Base-by-base conservation (phyloP, 2,113 vertebrate species). In the Microtus richardsoni region DNA sequence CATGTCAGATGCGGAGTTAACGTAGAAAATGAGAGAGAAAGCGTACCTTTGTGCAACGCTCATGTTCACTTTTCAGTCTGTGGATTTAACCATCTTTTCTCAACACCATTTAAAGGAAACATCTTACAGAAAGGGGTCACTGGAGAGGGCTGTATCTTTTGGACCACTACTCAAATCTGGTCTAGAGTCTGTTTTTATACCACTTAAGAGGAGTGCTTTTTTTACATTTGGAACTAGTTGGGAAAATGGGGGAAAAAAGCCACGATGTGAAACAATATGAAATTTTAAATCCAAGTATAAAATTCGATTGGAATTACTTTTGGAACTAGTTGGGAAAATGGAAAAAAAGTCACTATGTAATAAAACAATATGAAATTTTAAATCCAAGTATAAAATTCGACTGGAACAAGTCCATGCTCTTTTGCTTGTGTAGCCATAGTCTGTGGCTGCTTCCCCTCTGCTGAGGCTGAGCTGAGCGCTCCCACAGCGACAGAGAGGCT, bases 361-460 rank as follows among this genome's bases (percentile, higher is more conserved):
- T 91, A 70, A 95, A 92, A 89, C 64, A 16, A 70, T 4, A 84
- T 13, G 11, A 93, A 39, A 79, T 30, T 87, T 71, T 87, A 44
- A 60, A 84, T 93, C 64, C 5, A 14, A 89, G 70, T 54, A 28
- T 64, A 39, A 68, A 47, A 52, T 84, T 80, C 70, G 28, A 83
- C 24, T 49, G 10, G 74, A 91, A 73, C 10, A 22, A 26, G 92
- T 58, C 9, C 4, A 26, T 2, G 7, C 7, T 22, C 33, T 3
- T 33, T 70, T 83, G n/a, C 68, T 83, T 89, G 16, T 58, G 0
- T 17, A n/a, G 21, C 39, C 5, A 52, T 33, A 60, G 16, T 22
- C 6, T 3, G 39, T 58, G 70, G 33, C 44, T 84, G 17, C 16
- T 83, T 62, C 89, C 21, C 24, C 11, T 19, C 10, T 21, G 7